phyloP scores from a whole-genome alignment of 2,888 invertebrate species.

The Tethea ocularis region DNA sequence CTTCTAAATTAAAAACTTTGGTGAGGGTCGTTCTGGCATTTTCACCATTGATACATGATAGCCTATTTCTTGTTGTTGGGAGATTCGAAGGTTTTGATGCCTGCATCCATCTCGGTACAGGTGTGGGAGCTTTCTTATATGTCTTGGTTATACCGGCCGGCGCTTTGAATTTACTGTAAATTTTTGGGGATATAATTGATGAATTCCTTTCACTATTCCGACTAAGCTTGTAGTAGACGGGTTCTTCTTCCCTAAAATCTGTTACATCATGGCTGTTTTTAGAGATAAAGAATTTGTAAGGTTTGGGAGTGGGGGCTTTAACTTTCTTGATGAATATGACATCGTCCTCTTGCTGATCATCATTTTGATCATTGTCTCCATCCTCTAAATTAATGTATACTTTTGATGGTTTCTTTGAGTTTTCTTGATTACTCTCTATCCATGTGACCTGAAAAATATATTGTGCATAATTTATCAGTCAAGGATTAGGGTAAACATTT shows the following conservation, averaged over 20 bases:
- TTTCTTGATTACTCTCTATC: conserved; percentile 56
- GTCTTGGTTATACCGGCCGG: conserved; percentile 67
- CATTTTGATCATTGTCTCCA: conserved; percentile 29
- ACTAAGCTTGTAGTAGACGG: conserved; percentile 57
- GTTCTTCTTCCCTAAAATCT: conserved; percentile 42
- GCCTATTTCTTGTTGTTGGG: conserved; percentile 52
- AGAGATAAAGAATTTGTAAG: conserved; percentile 57
- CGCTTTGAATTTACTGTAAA: conserved; percentile 62
- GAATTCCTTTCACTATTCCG: conserved; percentile 53
- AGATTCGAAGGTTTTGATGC: conserved; percentile 51
- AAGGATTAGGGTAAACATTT: too few species aligned
- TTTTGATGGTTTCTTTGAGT: conserved; percentile 52
- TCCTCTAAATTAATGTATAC: conserved; percentile 67
- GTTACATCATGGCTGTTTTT: conserved; percentile 40
- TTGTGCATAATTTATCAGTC: neutral
- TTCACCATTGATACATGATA: conserved; percentile 54
- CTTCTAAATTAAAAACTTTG: conserved; percentile 82
- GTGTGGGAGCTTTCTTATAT: conserved; percentile 59
- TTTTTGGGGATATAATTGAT: conserved; percentile 52
- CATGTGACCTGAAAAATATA: conserved; percentile 60
- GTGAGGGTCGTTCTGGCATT: conserved; percentile 66
- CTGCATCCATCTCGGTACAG: conserved; percentile 67
- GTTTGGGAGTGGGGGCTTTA: conserved; percentile 54
- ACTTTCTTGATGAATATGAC: conserved; percentile 72
- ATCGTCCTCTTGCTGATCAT: conserved; percentile 58